These are phyloP conservation scores for Sebastes diaconus DNA, from an alignment of 2,797 vertebrate species.

Conservation along the genomic window DNA sequence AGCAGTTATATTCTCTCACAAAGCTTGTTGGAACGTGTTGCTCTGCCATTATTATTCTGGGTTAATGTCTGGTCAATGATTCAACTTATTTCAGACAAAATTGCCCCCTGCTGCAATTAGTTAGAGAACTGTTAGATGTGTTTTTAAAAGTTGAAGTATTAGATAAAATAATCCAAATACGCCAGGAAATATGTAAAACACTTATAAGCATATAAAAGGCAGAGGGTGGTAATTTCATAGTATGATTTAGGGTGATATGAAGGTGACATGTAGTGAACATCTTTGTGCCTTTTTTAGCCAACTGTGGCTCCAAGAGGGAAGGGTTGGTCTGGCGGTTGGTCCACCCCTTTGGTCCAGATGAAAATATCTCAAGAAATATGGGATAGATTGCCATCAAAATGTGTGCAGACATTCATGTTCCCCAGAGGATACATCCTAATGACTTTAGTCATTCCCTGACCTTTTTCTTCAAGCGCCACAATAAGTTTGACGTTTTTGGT, in stretches of 20 bases:
- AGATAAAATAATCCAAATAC: not conserved
- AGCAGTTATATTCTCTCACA: slow-evolving; percentile 6
- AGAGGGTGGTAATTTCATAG: not conserved
- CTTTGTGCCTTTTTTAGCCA: no score
- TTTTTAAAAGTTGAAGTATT: not conserved
- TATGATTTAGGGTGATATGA: not conserved
- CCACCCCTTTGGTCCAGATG: not conserved
- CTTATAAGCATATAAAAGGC: no score
- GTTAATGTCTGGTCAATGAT: not conserved
- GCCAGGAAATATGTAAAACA: not conserved
- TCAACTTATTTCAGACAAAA: not conserved
- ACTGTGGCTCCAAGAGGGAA: no score
- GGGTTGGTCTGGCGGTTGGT: not conserved
- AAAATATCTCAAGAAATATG: no score
- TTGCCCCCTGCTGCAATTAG: no score
- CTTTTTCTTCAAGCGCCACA: not conserved
- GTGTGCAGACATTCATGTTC: no score
- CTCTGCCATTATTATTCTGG: not conserved
- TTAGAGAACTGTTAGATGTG: not conserved
- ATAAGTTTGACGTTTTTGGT: not conserved
- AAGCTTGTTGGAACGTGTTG: not conserved
- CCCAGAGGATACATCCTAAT: not conserved
- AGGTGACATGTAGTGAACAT: not conserved
- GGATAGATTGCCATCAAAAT: no score
- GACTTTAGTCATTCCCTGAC: not conserved